Conservation (phyloP, 2,888 invertebrate genomes). For the Anticlea derivata region DNA sequence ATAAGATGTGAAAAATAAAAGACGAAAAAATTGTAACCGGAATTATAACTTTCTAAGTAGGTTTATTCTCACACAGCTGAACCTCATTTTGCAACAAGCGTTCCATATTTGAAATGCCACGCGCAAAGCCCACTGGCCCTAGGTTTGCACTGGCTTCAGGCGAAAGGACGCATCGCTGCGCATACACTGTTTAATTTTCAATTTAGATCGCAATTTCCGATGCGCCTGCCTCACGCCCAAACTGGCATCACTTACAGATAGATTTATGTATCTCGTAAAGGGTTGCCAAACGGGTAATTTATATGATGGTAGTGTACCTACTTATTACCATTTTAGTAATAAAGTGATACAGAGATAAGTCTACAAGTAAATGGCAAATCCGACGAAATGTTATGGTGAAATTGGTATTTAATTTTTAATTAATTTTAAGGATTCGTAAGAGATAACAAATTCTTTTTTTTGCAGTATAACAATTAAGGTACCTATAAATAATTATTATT, state of each 20-base stretch:
- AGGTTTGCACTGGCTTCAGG: constrained; percentile 36
- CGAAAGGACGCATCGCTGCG: constrained; percentile 37
- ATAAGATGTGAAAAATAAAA: too few relatives aligned
- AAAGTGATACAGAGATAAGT: constrained; percentile 24
- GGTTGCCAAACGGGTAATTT: constrained; percentile 36
- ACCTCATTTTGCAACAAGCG: constrained; percentile 45
- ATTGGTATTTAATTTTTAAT: not conserved
- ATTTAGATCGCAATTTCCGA: constrained; percentile 85
- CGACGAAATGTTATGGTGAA: not conserved
- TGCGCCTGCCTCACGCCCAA: constrained; percentile 74
- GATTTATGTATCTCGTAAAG: constrained; percentile 67
- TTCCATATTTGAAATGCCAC: constrained; percentile 28
- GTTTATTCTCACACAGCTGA: constrained; percentile 22
- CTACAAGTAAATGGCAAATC: constrained; percentile 11
- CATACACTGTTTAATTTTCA: constrained; percentile 82
- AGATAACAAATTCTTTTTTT: too few relatives aligned
- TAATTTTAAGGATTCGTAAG: not conserved
- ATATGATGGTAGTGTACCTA: constrained; percentile 24
- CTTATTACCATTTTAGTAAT: constrained; percentile 23
- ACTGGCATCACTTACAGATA: constrained; percentile 76
- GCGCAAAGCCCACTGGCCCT: constrained; percentile 42
- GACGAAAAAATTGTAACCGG: too few relatives aligned
- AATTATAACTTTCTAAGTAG: too few relatives aligned
- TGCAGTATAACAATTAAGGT: too few relatives aligned
- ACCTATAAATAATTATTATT: too few relatives aligned